Conservation (phyloP, 2,113 vertebrate species). For the Platichthys stellatus region DNA sequence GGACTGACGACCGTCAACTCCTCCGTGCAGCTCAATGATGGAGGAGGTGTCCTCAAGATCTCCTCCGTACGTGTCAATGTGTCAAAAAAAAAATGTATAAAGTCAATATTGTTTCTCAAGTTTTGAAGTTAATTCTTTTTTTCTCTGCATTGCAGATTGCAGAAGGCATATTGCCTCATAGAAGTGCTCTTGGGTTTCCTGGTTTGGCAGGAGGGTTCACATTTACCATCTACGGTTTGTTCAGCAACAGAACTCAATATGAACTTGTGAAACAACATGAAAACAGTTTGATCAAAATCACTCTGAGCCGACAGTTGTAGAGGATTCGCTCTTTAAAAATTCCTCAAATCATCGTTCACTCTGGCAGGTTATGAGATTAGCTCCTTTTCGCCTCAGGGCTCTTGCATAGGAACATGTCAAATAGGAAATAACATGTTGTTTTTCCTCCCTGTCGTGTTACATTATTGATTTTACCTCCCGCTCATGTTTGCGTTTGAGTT, state of each 20-base stretch:
- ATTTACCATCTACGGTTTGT: constrained; percentile 91
- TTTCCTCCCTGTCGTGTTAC: constrained; percentile 16
- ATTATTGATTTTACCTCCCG: constrained; percentile 48
- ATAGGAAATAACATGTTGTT: constrained; percentile 35
- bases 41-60: constrained; percentile 93
- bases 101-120: neutral
- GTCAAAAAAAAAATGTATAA: neutral
- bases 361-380: constrained; percentile 49
- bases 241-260: constrained; percentile 1
- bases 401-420: constrained; percentile 28
- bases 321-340: constrained; percentile 14
- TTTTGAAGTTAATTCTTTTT: neutral
- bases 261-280: constrained; percentile 9
- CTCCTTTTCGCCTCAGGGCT: constrained; percentile 42
- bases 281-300: constrained; percentile 14
- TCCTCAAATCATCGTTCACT: constrained; percentile 27
- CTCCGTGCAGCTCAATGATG: constrained; percentile 86
- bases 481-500: constrained; percentile 40
- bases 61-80: constrained; percentile 81
- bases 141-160: constrained; percentile 82
- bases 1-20: constrained; percentile 87
- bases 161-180: constrained; percentile 90
- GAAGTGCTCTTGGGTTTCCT: constrained; percentile 90
- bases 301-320: constrained; percentile 13
- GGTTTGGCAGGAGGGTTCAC: constrained; percentile 96